Base-by-base conservation (phyloP, 2,797 vertebrate genomes). In the Cossypha dichroa region DNA sequence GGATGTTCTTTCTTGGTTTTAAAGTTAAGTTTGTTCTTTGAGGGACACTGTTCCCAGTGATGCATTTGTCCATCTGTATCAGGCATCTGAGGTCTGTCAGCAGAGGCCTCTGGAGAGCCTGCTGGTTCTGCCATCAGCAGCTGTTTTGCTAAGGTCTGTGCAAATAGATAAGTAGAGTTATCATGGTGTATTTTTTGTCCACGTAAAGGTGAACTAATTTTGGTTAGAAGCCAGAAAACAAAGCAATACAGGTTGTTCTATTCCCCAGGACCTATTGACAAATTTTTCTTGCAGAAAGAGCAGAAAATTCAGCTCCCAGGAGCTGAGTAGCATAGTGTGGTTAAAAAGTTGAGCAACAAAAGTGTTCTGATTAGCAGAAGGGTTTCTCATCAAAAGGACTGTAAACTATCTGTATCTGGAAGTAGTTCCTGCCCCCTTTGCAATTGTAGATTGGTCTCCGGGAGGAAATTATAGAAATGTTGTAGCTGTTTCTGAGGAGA, bases 121-220 rank as follows among this genome's bases (percentile, higher is more conserved):
- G 13, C 66, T 70, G 43, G 9, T 62, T 80, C 52, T 93, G n/a
- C 40, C 54, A 75, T 45, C 36, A 28, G 46, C 33, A 41, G 29
- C 26, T 43, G 8, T 41, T 80, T 48, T 77, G 20, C 11, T 54
- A 29, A 78, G 19, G 11, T 20, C 33, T 83, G 1, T 38, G 69
- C 23, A 43, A 63, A 56, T 33, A 28, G 14, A 40, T 74, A 14
- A 49, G 15, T 43, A 45, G 22, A 81, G 16, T 75, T 85, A 26
- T 12, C 0, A 0, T 75, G 40, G 4, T 72, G 15, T 5, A 2
- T 28, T 63, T 74, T 40, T 29, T 5, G 9, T 66, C n/a, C 26
- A 6, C 29, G 21, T 66, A 66, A 49, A 74, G 13, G 7, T 49
- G 33, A 85, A n/a, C 16, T 51, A 34, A 46, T 45, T 26, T 6